Percentiles rank a stretch among this genome's conserved stretches.
phyloP scores from a whole-genome alignment of 2,888 invertebrate genomes.

The Nasonia oneida region DNA sequence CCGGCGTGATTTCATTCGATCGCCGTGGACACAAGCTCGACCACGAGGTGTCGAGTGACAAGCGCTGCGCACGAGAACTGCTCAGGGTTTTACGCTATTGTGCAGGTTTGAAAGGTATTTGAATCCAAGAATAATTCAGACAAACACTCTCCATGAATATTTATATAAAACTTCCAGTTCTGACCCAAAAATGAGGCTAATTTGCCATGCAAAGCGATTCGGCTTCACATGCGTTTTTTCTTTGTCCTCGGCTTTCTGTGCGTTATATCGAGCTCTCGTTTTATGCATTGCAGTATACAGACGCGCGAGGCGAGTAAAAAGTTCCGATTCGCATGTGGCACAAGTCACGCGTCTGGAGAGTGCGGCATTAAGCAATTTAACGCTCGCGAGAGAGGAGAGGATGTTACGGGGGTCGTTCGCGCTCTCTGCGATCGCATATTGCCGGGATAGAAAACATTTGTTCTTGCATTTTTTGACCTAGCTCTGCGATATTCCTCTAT shows the following conservation, averaged over 20 bases:
- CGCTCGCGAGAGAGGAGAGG: slow-evolving; percentile 63
- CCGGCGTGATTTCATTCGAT: background rate
- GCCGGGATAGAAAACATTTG: slow-evolving; percentile 64
- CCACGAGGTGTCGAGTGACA: background rate
- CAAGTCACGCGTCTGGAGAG: slow-evolving; percentile 64
- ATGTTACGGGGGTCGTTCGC: slow-evolving; percentile 59
- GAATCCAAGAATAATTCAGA: too few species aligned
- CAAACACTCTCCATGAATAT: too few species aligned
- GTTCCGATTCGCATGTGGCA: slow-evolving; percentile 46
- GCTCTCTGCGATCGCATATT: slow-evolving; percentile 46
- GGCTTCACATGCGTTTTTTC: too few species aligned
- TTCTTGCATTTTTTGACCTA: background rate
- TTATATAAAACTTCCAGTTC: too few species aligned
- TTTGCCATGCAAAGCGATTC: too few species aligned
- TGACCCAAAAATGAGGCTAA: too few species aligned
- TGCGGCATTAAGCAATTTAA: slow-evolving; percentile 69
- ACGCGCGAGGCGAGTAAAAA: background rate
- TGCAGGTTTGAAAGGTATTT: too few species aligned
- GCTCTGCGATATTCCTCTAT: background rate
- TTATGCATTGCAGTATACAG: background rate
- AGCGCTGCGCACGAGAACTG: background rate
- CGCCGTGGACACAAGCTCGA: background rate
- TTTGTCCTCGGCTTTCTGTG: too few species aligned
- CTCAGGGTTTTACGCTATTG: background rate
- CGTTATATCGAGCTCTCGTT: background rate